These are phyloP conservation scores for Dipodomys merriami DNA, from an alignment of 2,113 vertebrate genomes.

Conservation along the genomic window DNA sequence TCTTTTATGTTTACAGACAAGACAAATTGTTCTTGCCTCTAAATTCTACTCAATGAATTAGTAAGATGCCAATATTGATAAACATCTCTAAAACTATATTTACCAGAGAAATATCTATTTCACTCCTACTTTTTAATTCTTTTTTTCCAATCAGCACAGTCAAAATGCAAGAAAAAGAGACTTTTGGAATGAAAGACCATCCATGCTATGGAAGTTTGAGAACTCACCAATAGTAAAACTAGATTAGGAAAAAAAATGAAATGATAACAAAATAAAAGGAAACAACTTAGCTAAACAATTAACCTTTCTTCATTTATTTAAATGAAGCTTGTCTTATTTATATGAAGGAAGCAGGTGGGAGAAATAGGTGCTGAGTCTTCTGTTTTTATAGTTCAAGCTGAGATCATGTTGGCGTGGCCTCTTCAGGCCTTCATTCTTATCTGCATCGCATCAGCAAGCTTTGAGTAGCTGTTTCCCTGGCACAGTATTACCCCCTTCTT, in stretches of 20 bases:
- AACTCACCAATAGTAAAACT: slow-evolving; percentile 17
- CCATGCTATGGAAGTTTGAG: slow-evolving; percentile 2
- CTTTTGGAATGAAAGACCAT: background rate
- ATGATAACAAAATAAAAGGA: background rate
- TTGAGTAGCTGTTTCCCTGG: background rate
- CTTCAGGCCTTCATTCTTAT: background rate
- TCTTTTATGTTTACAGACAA: background rate
- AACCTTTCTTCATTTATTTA: background rate
- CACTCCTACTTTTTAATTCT: background rate
- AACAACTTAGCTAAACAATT: background rate
- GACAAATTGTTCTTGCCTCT: background rate
- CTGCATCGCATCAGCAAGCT: background rate
- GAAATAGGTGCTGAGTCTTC: background rate
- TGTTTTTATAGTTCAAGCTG: background rate
- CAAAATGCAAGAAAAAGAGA: background rate
- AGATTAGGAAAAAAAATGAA: background rate
- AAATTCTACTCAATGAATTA: slow-evolving; percentile 28
- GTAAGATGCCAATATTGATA: background rate
- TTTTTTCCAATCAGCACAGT: background rate
- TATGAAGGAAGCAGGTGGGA: background rate
- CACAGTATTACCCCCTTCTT: slow-evolving; percentile 16
- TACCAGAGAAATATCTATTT: slow-evolving; percentile 7
- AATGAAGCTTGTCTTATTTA: background rate
- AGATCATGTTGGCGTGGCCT: background rate
- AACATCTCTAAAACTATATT: slow-evolving; percentile 34